Evolutionary conservation across 2,888 invertebrate species (phyloP), one percentile per base, ranked within the genome.

Genomic region (Crossocerus cetratus): DNA sequence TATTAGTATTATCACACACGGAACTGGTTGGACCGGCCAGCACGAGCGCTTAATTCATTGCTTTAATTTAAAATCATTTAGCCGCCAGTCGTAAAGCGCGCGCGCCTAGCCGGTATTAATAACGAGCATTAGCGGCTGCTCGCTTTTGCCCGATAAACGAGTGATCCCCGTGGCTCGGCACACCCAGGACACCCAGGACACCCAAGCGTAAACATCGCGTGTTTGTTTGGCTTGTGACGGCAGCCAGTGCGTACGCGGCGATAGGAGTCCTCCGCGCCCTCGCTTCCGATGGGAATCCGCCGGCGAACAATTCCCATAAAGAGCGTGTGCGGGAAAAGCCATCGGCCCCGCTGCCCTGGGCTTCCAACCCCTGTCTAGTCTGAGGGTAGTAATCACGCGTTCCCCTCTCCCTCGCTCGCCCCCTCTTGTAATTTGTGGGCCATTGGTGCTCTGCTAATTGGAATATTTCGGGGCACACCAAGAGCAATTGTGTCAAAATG

Each of bases 231-330:
- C 32, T 32, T 32, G 8, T 32, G 32, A 11, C 32, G 32, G 3
- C 5, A 2, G 1, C 11, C 8, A 5, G 2, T 8, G 11, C 32
- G 11, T 11, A 11, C 32, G 3, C 8, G 8, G 1, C 11, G 8
- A 3, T 32, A 32, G 0, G 32, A 32, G 8, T 8, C 32, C 32
- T 3, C 2, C 23, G 23, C n/a, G 23, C 2, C 1, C 11, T 32
- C 32, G 5, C 32, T 32, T 32, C 8, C 75, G 80, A 78, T 80
- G 80, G 81, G 80, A 80, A 81, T 68, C 45, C 45, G 20, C 21
- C 0, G 20, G 44, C 20, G 65, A 69, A 72, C 69, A 68, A 69
- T 80, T 80, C 80, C 81, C 80, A 80, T 78, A 81, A 72, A 71
- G 49, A 62, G 49, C 16, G 49, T n/a, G n/a, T n/a, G 49, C 32